Base-by-base conservation (phyloP, 2,888 invertebrate species). In the Tyria jacobaeae region DNA sequence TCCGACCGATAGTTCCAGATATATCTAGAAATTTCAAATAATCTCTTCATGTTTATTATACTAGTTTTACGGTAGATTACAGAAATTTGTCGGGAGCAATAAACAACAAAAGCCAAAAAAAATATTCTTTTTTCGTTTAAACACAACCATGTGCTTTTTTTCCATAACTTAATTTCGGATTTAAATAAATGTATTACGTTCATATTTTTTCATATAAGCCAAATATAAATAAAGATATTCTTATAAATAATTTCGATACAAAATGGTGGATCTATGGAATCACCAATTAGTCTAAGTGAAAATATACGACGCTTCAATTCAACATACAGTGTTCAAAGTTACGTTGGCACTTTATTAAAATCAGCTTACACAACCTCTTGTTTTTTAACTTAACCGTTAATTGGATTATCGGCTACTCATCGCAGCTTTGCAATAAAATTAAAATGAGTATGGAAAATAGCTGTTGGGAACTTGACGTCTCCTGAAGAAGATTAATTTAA, bases 261-360 rank as follows among this genome's bases (percentile, higher is more conserved):
- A 60, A 68, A 56, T 60, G 57, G 57, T 71, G 60, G 70, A 72
- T 79, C 70, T 67, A 66, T 60, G 52, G 66, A 78, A 73, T 74
- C 66, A 51, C 65, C 78, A 83, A 86, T 85, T 82, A 83, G 67
- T 73, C 62, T 65, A 68, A 86, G 81, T 78, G 78, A 77, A 82
- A 87, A 86, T 86, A 76, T 79, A 81, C 83, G 84, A 81, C 83
- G 84, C 84, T 81, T 78, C 70, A 77, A 83, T 84, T 75, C 60
- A 48, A 68, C 55, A 63, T 71, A 79, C 75, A 80, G 72, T 79
- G 78, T 75, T 68, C 31, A 41, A 78, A 81, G 73, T 79, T 80
- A 61, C 58, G 51, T 21, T 5, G 57, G 57, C 71, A 78, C 79
- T 83, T 84, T 80, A 85, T 87, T 79, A 81, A 84, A 83, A 85